phyloP scores from a whole-genome alignment of 2,888 invertebrate genomes.

The Piscicola geometra region DNA sequence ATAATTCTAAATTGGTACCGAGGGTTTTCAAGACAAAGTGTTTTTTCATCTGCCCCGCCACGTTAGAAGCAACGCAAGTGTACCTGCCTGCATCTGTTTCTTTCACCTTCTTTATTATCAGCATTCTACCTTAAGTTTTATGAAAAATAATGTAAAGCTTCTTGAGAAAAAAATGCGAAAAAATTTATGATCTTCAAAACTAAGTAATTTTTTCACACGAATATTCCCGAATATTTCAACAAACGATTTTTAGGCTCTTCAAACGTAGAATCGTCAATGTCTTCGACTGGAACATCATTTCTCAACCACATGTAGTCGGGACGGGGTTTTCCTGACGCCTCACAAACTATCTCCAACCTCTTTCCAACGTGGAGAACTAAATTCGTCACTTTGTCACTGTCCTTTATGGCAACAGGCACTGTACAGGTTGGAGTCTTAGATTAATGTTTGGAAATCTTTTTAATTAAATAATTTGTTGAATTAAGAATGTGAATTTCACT shows the following conservation, averaged over 20 bases:
- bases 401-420: constrained; percentile 41
- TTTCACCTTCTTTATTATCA: constrained; percentile 46
- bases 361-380: constrained; percentile 51
- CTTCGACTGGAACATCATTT: constrained; percentile 46
- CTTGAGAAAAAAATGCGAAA: neutral
- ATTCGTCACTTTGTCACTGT: constrained; percentile 37
- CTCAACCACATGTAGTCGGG: constrained; percentile 57
- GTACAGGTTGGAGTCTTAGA: neutral
- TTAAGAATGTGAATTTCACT: neutral
- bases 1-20: constrained; percentile 45
- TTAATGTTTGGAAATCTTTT: too few relatives aligned
- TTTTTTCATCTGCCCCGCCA: constrained; percentile 57
- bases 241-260: constrained; percentile 48
- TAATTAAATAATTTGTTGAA: too few relatives aligned
- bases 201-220: too few relatives aligned
- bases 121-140: constrained; percentile 51
- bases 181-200: neutral
- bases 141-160: neutral
- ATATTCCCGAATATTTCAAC: too few relatives aligned
- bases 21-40: constrained; percentile 54
- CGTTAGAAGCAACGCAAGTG: constrained; percentile 58
- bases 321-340: constrained; percentile 52
- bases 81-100: constrained; percentile 56
- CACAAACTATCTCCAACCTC: constrained; percentile 52
- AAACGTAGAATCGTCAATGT: constrained; percentile 49